These are phyloP conservation scores for Crotalus horridus DNA, from an alignment of 2,113 vertebrate species.

Conservation along the genomic window DNA sequence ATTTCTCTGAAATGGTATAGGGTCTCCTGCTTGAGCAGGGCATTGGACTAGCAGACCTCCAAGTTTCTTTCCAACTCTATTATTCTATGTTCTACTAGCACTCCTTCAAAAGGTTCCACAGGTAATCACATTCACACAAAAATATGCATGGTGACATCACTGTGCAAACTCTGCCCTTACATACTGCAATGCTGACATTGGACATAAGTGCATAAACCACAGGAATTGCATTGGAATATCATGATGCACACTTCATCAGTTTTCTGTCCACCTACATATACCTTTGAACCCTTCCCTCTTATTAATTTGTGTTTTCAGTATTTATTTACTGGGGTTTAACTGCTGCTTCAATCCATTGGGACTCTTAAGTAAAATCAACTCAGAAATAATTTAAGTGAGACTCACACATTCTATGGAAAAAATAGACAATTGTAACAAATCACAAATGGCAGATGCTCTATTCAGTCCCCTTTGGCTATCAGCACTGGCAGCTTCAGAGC, in stretches of 20 bases:
- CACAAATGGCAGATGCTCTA: conserved; percentile 43
- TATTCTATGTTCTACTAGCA: neutral
- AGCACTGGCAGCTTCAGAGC: conserved; percentile 38
- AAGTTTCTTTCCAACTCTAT: neutral
- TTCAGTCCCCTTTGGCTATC: conserved; percentile 35
- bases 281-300: neutral
- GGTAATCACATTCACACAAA: neutral
- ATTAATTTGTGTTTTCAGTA: conserved; percentile 31
- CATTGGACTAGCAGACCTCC: neutral
- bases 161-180: neutral
- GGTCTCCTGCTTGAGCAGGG: neutral
- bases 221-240: neutral
- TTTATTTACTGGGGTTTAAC: neutral
- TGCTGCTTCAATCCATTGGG: neutral
- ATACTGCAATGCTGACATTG: neutral
- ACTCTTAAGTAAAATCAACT: conserved; percentile 23
- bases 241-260: neutral
- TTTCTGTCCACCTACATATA: neutral
- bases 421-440: conserved; percentile 32
- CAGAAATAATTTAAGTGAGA: conserved; percentile 25
- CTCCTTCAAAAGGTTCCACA: neutral
- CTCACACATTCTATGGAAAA: neutral
- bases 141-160: neutral
- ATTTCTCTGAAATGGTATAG: neutral
- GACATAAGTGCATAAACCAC: neutral